Conservation (phyloP, 1,140 invertebrate species). For the Bombus fervidus region DNA sequence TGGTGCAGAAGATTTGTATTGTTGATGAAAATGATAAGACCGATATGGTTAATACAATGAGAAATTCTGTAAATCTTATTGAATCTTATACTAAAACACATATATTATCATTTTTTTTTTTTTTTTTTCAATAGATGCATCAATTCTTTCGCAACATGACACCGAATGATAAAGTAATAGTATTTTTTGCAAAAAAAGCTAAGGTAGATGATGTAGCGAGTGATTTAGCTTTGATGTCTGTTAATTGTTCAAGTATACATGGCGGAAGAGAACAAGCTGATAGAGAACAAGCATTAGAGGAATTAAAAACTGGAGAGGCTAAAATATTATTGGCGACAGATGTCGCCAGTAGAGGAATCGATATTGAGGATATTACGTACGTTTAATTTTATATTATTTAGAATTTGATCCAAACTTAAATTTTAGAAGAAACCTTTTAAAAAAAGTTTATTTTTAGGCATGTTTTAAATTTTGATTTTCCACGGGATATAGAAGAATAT, state of each 20-base stretch:
- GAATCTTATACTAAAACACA: neutral
- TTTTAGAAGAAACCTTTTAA: neutral
- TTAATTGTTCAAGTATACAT: conserved; percentile 86
- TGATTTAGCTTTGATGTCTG: conserved; percentile 87
- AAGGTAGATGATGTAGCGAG: conserved; percentile 91
- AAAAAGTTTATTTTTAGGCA: conserved; percentile 80
- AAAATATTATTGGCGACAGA: conserved; percentile 96
- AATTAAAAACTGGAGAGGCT: conserved; percentile 89
- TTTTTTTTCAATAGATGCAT: conserved; percentile 79
- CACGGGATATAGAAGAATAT: conserved; percentile 95
- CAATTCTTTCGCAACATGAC: conserved; percentile 86
- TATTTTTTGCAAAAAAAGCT: conserved; percentile 94
- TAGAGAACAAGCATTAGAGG: conserved; percentile 91
- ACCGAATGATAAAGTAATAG: conserved; percentile 90
- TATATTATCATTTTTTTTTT: conserved; percentile 5
- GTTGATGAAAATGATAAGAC: conserved; percentile 89
- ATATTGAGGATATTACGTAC: conserved; percentile 95
- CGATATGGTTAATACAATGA: conserved; percentile 79
- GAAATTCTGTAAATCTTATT: neutral
- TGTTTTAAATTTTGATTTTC: conserved; percentile 95
- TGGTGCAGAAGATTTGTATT: conserved; percentile 89
- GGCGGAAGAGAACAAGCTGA: conserved; percentile 94
- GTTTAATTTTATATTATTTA: conserved; percentile 73
- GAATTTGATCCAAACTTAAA: neutral
- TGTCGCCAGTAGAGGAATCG: conserved; percentile 95